Evolutionary conservation across 1,140 invertebrate genomes (phyloP).

Genomic region (Drosophila erecta): DNA sequence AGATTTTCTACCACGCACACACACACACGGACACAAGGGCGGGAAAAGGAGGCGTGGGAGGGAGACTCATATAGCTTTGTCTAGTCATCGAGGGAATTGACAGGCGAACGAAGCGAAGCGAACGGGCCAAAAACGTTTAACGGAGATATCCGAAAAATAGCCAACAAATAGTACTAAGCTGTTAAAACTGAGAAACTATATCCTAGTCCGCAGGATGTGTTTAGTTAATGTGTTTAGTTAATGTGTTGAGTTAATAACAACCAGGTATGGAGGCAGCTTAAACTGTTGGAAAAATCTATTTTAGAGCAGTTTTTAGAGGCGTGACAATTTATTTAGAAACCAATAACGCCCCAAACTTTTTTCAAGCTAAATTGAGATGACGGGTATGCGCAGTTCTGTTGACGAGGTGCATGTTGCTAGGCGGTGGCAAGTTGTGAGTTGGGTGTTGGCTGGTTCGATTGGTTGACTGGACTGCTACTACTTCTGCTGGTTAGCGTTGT

Average conservation of each 20-base stretch:
- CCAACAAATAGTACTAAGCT: neutral
- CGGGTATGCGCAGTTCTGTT: conserved; percentile 11
- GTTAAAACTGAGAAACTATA: no score
- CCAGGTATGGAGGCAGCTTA: no score
- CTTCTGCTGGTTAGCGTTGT: conserved; percentile 45
- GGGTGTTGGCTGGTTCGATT: conserved; percentile 33
- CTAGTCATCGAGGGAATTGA: conserved; percentile 79
- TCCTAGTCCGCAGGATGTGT: no score
- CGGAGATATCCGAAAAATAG: conserved; percentile 18
- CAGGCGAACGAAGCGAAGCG: conserved; percentile 55
- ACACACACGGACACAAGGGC: conserved; percentile 2
- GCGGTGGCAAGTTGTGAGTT: conserved; percentile 12
- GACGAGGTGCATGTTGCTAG: conserved; percentile 16
- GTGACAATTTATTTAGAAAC: no score
- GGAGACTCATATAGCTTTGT: conserved; percentile 63
- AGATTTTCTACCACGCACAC: conserved; percentile 72
- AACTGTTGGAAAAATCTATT: no score
- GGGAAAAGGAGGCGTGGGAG: conserved; percentile 1
- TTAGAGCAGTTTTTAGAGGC: no score
- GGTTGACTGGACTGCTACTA: conserved; percentile 40
- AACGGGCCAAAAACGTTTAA: neutral
- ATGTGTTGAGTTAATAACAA: no score
- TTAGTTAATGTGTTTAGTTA: no score
- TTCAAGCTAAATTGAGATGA: neutral
- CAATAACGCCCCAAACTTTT: neutral